These are phyloP conservation scores for Drosophila pseudotakahashii DNA, from an alignment of 2,888 invertebrate species.

Conservation along the genomic window DNA sequence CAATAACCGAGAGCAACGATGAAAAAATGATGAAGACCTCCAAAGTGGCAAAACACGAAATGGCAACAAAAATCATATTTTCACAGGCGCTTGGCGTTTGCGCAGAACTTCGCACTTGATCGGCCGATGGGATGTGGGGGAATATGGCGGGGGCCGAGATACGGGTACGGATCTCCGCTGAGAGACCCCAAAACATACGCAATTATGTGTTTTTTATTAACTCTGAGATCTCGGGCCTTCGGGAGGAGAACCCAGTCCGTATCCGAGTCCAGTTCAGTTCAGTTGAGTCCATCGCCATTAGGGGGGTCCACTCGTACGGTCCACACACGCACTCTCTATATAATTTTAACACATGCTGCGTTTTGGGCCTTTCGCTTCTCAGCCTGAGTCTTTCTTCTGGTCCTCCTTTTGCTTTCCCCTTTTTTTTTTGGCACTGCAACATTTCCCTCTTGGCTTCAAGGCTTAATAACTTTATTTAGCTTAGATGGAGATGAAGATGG, in stretches of 20 bases:
- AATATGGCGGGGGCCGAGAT: too few species aligned
- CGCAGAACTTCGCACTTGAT: constrained; percentile 81
- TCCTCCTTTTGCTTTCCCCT: constrained; percentile 4
- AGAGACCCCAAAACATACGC: constrained; percentile 64
- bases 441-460: constrained; percentile 59
- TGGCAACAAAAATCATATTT: constrained; percentile 81
- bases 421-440: constrained; percentile 67
- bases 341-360: constrained; percentile 78
- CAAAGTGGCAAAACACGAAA: constrained; percentile 80
- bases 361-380: constrained; percentile 61
- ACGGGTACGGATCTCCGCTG: constrained; percentile 5
- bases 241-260: constrained; percentile 14
- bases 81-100: constrained; percentile 81
- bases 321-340: constrained; percentile 79
- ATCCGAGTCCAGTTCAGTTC: constrained; percentile 1
- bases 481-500: constrained; percentile 56
- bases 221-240: constrained; percentile 41
- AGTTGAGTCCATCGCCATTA: constrained; percentile 57
- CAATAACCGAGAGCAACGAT: constrained; percentile 36
- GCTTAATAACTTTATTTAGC: constrained; percentile 77
- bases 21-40: constrained; percentile 78
- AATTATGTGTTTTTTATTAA: constrained; percentile 79
- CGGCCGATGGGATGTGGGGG: constrained; percentile 30
- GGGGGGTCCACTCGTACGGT: constrained; percentile 67
- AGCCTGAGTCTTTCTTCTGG: constrained; percentile 15